Evolutionary conservation across 2,797 vertebrate species (phyloP), one percentile per base, ranked within the genome.

Genomic region (Rhodeus uyekii): DNA sequence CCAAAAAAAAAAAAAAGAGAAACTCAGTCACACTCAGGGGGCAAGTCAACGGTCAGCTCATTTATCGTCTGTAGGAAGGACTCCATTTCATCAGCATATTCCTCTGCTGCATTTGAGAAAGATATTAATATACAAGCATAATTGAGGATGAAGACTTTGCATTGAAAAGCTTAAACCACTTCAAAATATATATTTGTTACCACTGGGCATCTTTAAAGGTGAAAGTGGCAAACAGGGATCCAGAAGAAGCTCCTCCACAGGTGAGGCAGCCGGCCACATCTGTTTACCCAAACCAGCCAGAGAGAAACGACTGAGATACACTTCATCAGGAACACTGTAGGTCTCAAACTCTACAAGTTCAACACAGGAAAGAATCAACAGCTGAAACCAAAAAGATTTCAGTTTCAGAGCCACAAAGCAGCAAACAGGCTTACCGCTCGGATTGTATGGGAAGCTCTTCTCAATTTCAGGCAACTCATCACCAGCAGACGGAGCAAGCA

Each of bases 391-490:
- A 24, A n/a, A 5, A 6, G n/a, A 5, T 0, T 13, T 46, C 0
- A 7, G 27, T n/a, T 24, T 2, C 32, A 58, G 48, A 27, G 13
- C 9, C 5, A 61, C 14, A 16, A 36, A 38, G 8, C 1, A n/a
- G 22, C 1, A 38, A 24, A 50, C 27, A 46, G 0, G 12, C 82
- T 61, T 84, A 90, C 89, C 89, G 19, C 82, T 83, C 8, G 88
- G 89, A 50, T 88, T 48, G 69, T 86, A 90, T 0, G 88, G 85
- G 36, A 88, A 87, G 44, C 80, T 87, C 53, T 85, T 89, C 58
- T 90, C 89, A n/a, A 84, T 87, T 42, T 90, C 89, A 19, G 88
- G 86, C n/a, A 85, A 81, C 55, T 84, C 83, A 22, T 86, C 86
- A n/a, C 9, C 27, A 6, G 39, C 58, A 12, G 63, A 34, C 68